phyloP scores from a whole-genome alignment of 2,888 invertebrate species.

The Lasioglossum morio region DNA sequence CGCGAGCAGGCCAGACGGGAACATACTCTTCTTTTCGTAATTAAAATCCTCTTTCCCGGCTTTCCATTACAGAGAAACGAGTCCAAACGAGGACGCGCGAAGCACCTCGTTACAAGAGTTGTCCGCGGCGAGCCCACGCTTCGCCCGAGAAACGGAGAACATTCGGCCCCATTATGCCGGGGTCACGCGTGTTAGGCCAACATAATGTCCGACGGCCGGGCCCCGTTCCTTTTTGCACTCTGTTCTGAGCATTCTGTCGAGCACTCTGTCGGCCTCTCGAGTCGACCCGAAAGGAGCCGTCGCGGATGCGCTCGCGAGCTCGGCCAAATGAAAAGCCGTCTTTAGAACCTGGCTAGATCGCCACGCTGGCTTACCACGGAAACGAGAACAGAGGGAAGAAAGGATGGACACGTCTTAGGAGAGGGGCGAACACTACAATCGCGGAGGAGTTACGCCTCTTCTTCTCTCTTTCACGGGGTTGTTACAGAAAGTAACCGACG shows the following conservation, averaged over 20 bases:
- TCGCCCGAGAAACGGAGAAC: conserved; percentile 29
- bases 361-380: conserved; percentile 42
- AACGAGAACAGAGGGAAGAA: conserved; percentile 51
- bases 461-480: conserved; percentile 13
- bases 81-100: conserved; percentile 2
- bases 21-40: conserved; percentile 34
- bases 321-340: conserved; percentile 54
- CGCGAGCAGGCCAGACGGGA: background rate
- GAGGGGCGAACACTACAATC: conserved; percentile 43
- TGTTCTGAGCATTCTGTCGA: conserved; percentile 32
- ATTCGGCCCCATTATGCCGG: conserved; percentile 72
- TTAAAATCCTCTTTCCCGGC: conserved; percentile 49
- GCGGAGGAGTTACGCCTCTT: conserved; percentile 13
- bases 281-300: conserved; percentile 58
- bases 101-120: conserved; percentile 64
- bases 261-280: conserved; percentile 32
- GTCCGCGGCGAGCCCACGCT: conserved; percentile 52
- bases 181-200: conserved; percentile 79
- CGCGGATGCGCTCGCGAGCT: conserved; percentile 16
- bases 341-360: conserved; percentile 41
- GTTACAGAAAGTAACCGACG: conserved; percentile 56
- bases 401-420: conserved; percentile 42
- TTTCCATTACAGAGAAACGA: conserved; percentile 33
- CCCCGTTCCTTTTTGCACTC: conserved; percentile 59
- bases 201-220: conserved; percentile 74